phyloP scores from a whole-genome alignment of 2,888 invertebrate species.

The Trissoscelio sp. region DNA sequence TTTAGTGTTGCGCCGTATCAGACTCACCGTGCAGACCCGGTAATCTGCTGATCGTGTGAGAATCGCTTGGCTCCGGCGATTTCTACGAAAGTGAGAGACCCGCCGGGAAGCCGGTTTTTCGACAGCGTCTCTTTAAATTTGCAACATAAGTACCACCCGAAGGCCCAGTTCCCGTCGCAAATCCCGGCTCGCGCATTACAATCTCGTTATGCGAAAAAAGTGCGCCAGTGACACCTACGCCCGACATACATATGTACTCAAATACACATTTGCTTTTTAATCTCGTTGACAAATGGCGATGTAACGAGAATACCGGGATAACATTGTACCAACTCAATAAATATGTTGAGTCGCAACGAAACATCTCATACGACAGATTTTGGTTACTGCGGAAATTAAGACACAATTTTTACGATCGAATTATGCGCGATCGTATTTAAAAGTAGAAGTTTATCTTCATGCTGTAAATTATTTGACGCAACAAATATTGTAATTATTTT shows the following conservation, averaged over 20 bases:
- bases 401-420: constrained; percentile 36
- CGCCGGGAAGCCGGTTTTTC: constrained; percentile 69
- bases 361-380: constrained; percentile 8
- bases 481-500: constrained; percentile 34
- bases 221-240: constrained; percentile 52
- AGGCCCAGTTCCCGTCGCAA: constrained; percentile 38
- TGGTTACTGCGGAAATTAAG: constrained; percentile 27
- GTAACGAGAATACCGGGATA: constrained; percentile 42
- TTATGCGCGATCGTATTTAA: constrained; percentile 31
- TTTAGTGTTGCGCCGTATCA: constrained; percentile 40
- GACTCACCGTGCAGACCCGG: constrained; percentile 43
- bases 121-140: constrained; percentile 65
- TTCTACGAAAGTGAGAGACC: constrained; percentile 62
- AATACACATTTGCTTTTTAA: constrained; percentile 53
- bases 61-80: constrained; percentile 62
- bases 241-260: constrained; percentile 40
- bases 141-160: constrained; percentile 65
- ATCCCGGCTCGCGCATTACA: constrained; percentile 61
- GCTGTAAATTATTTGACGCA: neutral
- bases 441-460: constrained; percentile 30
- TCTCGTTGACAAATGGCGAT: constrained; percentile 60
- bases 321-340: constrained; percentile 53
- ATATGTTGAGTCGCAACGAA: constrained; percentile 22
- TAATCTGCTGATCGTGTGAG: constrained; percentile 70
- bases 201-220: constrained; percentile 61